Evolutionary conservation across 2,888 invertebrate genomes (phyloP).

Genomic region (Falcaria lacertinaria): DNA sequence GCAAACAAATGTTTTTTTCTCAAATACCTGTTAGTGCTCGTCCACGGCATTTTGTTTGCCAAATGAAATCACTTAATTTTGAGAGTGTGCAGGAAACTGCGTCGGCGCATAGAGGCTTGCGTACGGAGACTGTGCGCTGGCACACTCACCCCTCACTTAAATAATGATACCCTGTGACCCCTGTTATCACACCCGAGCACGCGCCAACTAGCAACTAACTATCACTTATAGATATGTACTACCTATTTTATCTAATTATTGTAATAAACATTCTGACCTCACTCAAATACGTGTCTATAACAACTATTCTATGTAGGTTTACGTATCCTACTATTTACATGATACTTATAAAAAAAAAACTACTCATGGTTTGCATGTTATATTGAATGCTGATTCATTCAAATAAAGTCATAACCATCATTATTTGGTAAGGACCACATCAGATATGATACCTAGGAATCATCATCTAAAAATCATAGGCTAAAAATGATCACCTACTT

Average conservation of each 20-base stretch:
- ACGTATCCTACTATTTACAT: no score
- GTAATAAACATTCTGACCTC: background rate
- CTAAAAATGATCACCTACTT: no score
- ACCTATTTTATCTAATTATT: conserved; percentile 1
- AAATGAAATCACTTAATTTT: conserved; percentile 63
- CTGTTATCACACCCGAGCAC: conserved; percentile 61
- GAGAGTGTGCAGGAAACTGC: conserved; percentile 63
- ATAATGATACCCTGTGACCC: conserved; percentile 64
- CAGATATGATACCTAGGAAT: background rate
- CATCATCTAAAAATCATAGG: background rate
- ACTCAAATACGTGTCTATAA: background rate
- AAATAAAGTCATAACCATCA: no score
- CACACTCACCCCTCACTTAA: conserved; percentile 41
- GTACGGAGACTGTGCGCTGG: conserved; percentile 42
- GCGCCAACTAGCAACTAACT: conserved; percentile 46
- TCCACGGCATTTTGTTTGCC: conserved; percentile 64
- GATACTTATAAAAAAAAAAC: no score
- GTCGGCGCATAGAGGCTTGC: conserved; percentile 49
- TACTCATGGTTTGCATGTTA: no score
- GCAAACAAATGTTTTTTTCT: background rate
- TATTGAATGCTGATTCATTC: no score
- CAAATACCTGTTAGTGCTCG: conserved; percentile 64
- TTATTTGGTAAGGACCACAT: no score
- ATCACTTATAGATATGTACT: conserved; percentile 14
- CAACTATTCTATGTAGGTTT: conserved; percentile 6